Base-by-base conservation (phyloP, 2,888 invertebrate genomes). In the Lasioglossum figueresi region DNA sequence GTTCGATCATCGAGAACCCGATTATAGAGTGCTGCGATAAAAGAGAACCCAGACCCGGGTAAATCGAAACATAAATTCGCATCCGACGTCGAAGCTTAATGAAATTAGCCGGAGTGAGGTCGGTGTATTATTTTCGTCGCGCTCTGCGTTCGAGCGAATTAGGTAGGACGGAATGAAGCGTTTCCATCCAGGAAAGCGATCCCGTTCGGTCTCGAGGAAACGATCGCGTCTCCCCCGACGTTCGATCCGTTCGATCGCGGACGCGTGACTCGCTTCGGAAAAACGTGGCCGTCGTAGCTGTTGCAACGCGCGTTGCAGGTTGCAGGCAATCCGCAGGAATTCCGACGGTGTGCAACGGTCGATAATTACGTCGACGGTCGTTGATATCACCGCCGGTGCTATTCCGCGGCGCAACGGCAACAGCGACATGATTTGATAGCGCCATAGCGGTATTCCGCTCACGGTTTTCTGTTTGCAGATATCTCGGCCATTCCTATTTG, bases 361-460 rank as follows among this genome's bases (percentile, higher is more conserved):
- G 76, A 48, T 63, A 34, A 76, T 76, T 63, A 43, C 76, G n/a
- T 31, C 66, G 63, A 76, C 63, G 76, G 63, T 23, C 63, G 40
- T 45, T 66, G 45, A 31, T 76, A 76, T 34, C 31, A 31, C 1
- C 43, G 45, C 4, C 43, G 31, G 16, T 14, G 19, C 45, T 23
- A 23, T 63, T 68, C 23, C 66, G 63, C 45, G 45, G 40, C 31
- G 63, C 45, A 52, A 52, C 43, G 23, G 37, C 45, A 52, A 52
- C 43, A 14, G 37, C 63, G 43, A 63, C 63, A 63, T 16, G 63
- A 63, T 63, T 63, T 63, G 31, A 63, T 63, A 63, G 8, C 31
- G n/a, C 31, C 16, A 63, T 63, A 63, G 8, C 31, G n/a, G 71
- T 45, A 45, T 76, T 76, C 63, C n/a, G 45, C 34, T 76, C 63